phyloP scores from a whole-genome alignment of 2,797 vertebrate species.

The Moxostoma hubbsi region DNA sequence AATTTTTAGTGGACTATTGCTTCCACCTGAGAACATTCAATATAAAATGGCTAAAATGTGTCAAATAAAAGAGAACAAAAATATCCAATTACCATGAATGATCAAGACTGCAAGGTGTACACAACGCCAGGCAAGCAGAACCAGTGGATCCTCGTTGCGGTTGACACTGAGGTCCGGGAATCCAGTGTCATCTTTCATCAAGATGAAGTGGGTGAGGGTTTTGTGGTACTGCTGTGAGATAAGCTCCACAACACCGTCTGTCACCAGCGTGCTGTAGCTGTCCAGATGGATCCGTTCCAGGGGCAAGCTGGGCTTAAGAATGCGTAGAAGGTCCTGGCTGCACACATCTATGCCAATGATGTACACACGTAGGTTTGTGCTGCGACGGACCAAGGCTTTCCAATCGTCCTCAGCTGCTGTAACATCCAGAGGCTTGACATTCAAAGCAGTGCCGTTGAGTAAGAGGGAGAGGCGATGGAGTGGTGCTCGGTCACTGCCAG shows the following conservation, averaged over 20 bases:
- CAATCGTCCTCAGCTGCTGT: constrained; percentile 93
- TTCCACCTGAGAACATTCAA: too few relatives aligned
- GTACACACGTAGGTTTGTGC: constrained; percentile 92
- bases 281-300: constrained; percentile 97
- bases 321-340: constrained; percentile 91
- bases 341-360: constrained; percentile 95
- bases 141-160: constrained; percentile 95
- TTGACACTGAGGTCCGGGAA: constrained; percentile 96
- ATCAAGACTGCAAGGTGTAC: constrained; percentile 91
- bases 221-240: constrained; percentile 97
- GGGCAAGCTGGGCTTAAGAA: constrained; percentile 96
- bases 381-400: constrained; percentile 92
- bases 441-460: constrained; percentile 89
- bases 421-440: constrained; percentile 89
- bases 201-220: constrained; percentile 95
- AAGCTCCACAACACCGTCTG: constrained; percentile 92
- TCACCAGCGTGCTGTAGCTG: constrained; percentile 91
- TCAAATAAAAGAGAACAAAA: too few relatives aligned
- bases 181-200: constrained; percentile 92
- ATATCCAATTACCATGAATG: constrained; percentile 86
- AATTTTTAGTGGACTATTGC: too few relatives aligned
- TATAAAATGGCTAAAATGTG: too few relatives aligned
- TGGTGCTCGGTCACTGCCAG: constrained; percentile 86
- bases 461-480: constrained; percentile 95
- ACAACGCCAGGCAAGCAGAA: constrained; percentile 94